Conservation (phyloP, 1,140 invertebrate species). For the Zaprionus taronus region DNA sequence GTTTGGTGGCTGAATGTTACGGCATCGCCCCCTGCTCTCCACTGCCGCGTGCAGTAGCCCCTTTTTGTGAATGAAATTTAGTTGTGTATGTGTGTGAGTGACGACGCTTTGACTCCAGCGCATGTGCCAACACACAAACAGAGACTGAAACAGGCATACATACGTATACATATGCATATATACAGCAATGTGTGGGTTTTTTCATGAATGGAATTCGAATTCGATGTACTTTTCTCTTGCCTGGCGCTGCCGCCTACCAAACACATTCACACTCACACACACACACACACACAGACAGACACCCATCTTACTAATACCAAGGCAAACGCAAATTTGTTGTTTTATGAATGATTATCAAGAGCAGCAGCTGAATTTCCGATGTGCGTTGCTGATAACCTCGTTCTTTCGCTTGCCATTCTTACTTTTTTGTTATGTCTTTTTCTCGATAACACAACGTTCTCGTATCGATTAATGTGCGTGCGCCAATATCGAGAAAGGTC, state of each 20-base stretch:
- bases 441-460: conserved; percentile 34
- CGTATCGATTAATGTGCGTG: conserved; percentile 37
- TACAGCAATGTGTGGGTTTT: conserved; percentile 78
- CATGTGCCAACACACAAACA: conserved; percentile 60
- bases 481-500: conserved; percentile 45
- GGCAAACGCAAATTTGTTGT: conserved; percentile 48
- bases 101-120: conserved; percentile 64
- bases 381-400: conserved; percentile 48
- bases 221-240: conserved; percentile 77
- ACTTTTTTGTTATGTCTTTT: conserved; percentile 12
- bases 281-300: conserved; percentile 30
- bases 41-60: conserved; percentile 63
- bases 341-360: conserved; percentile 79
- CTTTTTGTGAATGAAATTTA: conserved; percentile 78
- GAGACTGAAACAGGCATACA: conserved; percentile 28
- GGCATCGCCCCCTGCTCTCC: conserved; percentile 56
- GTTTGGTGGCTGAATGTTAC: conserved; percentile 62
- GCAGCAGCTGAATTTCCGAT: conserved; percentile 49
- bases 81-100: conserved; percentile 42
- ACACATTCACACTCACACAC: conserved; percentile 35
- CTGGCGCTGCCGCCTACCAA: conserved; percentile 56
- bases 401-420: conserved; percentile 28
- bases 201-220: conserved; percentile 84
- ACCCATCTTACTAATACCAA: conserved; percentile 26
- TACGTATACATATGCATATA: conserved; percentile 42